Evolutionary conservation across 2,113 vertebrate genomes (phyloP).

Genomic region (Solea senegalensis): DNA sequence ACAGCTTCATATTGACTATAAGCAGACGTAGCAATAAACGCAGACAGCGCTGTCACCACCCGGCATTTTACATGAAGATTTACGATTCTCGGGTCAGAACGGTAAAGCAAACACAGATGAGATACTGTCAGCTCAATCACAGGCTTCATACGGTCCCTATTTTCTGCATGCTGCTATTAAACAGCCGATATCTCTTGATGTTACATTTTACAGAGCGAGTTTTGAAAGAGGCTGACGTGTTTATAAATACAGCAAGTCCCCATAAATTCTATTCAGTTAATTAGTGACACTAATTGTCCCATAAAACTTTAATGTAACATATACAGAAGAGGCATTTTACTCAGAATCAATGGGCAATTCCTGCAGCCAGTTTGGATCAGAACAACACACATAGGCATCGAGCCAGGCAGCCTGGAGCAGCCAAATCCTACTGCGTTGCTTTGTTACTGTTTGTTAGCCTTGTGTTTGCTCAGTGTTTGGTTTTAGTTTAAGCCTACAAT

Average conservation of each 20-base stretch:
- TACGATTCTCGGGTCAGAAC: neutral
- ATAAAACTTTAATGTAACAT: conserved; percentile 38
- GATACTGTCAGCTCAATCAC: neutral
- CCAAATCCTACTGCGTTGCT: conserved; percentile 5
- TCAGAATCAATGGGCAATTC: conserved; percentile 42
- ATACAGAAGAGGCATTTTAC: conserved; percentile 38
- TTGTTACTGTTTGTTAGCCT: conserved; percentile 28
- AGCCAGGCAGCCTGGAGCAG: conserved; percentile 29
- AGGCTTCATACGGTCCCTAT: neutral
- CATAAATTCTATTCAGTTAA: conserved; percentile 29
- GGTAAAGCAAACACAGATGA: neutral
- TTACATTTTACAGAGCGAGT: neutral
- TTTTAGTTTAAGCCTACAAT: conserved; percentile 12
- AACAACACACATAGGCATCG: conserved; percentile 19
- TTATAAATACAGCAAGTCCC: neutral
- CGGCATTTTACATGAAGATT: conserved; percentile 18
- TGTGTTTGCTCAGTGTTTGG: neutral
- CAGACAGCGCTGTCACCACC: conserved; percentile 24
- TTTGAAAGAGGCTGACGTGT: neutral
- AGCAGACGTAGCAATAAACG: conserved; percentile 36
- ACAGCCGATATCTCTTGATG: neutral
- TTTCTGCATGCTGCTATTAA: neutral
- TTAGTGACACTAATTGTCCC: conserved; percentile 51
- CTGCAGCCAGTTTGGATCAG: conserved; percentile 20
- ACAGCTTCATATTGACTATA: conserved; percentile 36